Evolutionary conservation across 1,140 invertebrate genomes (phyloP).

Genomic region (Halictus rubicundus): DNA sequence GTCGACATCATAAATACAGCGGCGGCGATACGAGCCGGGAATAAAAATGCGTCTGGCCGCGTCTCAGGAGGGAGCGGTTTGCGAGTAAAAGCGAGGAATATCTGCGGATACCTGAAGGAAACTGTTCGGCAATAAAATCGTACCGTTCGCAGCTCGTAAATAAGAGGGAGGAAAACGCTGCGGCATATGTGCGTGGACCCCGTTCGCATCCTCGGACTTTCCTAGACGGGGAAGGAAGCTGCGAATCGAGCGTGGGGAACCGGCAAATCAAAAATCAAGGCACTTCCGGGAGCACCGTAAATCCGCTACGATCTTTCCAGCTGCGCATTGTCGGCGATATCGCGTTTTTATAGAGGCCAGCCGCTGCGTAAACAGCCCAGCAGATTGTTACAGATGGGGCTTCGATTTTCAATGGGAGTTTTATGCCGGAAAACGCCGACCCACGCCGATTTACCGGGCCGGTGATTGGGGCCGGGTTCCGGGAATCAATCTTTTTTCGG

Average conservation of each 20-base stretch:
- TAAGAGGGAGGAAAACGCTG: conserved; percentile 20
- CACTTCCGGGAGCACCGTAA: conserved; percentile 43
- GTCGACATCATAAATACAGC: conserved; percentile 13
- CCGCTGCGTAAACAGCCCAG: conserved; percentile 17
- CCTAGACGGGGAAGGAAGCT: neutral
- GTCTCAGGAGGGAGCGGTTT: neutral
- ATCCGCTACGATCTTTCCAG: conserved; percentile 35
- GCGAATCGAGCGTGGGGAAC: neutral
- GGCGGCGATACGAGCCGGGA: neutral
- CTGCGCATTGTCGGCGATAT: conserved; percentile 18
- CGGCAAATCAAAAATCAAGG: conserved; percentile 50
- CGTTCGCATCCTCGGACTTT: neutral
- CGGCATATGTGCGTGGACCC: too few species aligned
- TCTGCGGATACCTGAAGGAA: neutral
- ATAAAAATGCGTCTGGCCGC: neutral
- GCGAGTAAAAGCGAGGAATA: neutral
- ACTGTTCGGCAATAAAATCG: conserved; percentile 39
- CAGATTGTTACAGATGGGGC: conserved; percentile 26
- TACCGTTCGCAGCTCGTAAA: conserved; percentile 32
- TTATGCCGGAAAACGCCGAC: conserved; percentile 1
- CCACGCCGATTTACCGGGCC: neutral
- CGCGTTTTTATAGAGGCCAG: conserved; percentile 15
- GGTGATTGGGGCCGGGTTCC: neutral
- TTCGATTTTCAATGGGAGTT: conserved; percentile 25
- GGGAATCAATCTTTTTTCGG: too few species aligned